Evolutionary conservation across 1,140 invertebrate species (phyloP), one percentile per base, ranked within the genome.

Genomic region (Drosophila burlai): DNA sequence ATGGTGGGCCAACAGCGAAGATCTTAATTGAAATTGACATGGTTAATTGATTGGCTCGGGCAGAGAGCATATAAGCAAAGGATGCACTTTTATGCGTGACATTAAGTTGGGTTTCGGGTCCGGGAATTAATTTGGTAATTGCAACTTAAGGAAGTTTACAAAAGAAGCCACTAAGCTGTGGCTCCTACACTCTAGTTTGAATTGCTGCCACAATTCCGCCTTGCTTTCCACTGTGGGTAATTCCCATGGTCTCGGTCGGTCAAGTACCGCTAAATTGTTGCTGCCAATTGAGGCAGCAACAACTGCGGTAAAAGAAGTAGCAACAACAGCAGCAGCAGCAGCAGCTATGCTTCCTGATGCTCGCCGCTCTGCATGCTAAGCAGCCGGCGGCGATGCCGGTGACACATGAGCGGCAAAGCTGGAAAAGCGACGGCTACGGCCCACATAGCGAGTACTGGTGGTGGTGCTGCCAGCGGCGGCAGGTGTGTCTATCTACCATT

Each of bases 221-320:
- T 13, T 26, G 26, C 4, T 42, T 24, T 24, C 79, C 83, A 83
- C 71, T 87, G 80, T 57, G 60, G 59, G 67, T 57, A 73, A 81
- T 90, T 89, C 85, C 85, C 85, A 90, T 90, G 82, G 76, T 83
- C 81, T 64, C 62, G 82, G 59, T 40, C 83, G 60, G 61, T 46
- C 81, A 90, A 90, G 81, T 89, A 90, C 85, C 81, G 84, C 85
- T 89, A 90, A 90, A 81, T 89, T 79, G 81, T 81, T 61, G 63
- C 83, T 87, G 77, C 77, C 62, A 81, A 75, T 75, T 75, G 75
- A 34, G 47, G 58, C 47, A 54, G 45, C 49, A 38, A 47, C 65
- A 58, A 59, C 43, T 43, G 55, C 7, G 29, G 36, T 47, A 67
- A 47, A 38, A 40, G 71, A 40, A 46, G 40, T 45, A 80, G 31